phyloP scores from a whole-genome alignment of 2,113 vertebrate genomes.

The Barnardius zonarius region DNA sequence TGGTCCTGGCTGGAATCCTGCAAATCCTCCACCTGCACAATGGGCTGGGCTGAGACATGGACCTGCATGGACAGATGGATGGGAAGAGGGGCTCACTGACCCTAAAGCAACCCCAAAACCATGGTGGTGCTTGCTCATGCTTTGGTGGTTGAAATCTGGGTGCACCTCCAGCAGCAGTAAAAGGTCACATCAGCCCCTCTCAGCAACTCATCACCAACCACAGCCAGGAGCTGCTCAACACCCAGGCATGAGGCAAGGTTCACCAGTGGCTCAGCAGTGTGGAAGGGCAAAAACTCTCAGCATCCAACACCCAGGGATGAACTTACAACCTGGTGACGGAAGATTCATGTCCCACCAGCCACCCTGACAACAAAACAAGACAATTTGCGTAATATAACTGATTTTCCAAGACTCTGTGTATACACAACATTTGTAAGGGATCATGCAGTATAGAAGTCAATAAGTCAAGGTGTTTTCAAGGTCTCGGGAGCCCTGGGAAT shows the following conservation, averaged over 20 bases:
- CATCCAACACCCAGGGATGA: neutral
- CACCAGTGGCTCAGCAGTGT: neutral
- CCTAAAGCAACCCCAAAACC: neutral
- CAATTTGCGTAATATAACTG: accelerated
- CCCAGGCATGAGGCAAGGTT: neutral
- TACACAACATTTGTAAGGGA: accelerated
- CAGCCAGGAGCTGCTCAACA: neutral
- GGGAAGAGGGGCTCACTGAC: neutral
- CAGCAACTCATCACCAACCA: accelerated
- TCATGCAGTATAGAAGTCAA: accelerated
- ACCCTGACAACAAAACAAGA: neutral
- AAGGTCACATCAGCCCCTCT: accelerated
- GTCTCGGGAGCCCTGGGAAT: neutral
- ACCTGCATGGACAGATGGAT: neutral
- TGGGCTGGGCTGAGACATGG: neutral
- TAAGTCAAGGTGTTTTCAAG: neutral
- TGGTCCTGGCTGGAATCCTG: neutral
- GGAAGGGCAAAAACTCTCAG: neutral
- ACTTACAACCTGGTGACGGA: neutral
- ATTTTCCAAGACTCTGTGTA: neutral
- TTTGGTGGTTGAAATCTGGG: neutral
- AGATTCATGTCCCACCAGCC: accelerated
- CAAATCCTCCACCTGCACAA: neutral
- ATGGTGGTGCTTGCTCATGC: accelerated
- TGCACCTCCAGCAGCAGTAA: neutral